Conservation (phyloP, 2,113 vertebrate genomes). For the Condylura cristata region DNA sequence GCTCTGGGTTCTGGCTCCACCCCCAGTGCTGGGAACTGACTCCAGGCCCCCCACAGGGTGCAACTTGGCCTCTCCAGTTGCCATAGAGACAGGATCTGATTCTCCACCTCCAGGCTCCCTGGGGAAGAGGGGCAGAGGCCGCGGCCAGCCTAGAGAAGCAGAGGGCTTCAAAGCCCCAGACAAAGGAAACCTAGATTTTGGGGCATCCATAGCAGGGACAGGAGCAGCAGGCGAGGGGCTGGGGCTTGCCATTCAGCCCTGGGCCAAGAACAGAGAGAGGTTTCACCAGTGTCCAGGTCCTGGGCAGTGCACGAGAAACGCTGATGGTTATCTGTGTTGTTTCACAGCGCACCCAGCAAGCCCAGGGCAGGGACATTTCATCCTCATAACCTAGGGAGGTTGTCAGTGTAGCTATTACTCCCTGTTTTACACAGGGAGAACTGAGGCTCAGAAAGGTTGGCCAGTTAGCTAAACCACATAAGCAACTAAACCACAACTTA, state of each 20-base stretch:
- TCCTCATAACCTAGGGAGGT: neutral
- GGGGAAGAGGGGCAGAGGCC: neutral
- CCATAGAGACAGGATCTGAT: slow-evolving; percentile 49
- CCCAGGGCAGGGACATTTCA: neutral
- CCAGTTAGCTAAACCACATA: neutral
- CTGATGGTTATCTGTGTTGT: neutral
- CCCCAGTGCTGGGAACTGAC: slow-evolving; percentile 8
- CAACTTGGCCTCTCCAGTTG: slow-evolving; percentile 54
- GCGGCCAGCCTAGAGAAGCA: neutral
- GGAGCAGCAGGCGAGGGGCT: neutral
- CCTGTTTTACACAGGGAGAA: neutral
- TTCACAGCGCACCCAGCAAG: neutral
- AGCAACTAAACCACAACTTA: neutral
- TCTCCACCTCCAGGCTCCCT: slow-evolving; percentile 54
- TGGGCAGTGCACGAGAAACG: neutral
- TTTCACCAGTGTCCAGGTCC: neutral
- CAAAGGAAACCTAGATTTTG: slow-evolving; percentile 22
- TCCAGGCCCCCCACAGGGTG: neutral
- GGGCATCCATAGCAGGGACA: neutral
- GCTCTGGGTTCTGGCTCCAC: neutral
- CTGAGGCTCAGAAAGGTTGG: neutral
- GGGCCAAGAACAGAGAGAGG: neutral
- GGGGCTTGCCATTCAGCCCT: neutral
- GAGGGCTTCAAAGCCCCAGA: slow-evolving; percentile 29
- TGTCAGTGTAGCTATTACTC: neutral